Evolutionary conservation across 2,797 vertebrate genomes (phyloP).

Genomic region (Phalanger gymnotis): DNA sequence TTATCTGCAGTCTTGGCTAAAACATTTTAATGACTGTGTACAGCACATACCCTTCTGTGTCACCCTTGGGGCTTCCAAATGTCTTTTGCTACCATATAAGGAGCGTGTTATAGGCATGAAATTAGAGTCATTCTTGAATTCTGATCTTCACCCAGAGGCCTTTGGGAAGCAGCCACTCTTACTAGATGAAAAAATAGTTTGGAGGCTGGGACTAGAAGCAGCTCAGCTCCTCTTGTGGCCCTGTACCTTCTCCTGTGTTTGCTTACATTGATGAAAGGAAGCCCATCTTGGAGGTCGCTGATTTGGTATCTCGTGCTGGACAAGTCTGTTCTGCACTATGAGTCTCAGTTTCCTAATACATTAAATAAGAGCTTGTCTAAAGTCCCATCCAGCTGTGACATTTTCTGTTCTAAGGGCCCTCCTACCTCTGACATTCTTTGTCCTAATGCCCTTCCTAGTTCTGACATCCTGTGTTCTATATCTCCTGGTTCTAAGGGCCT

Average conservation of each 20-base stretch:
- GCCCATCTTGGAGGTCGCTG: not conserved
- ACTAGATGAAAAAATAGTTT: not conserved
- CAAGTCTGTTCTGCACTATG: not conserved
- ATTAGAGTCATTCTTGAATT: conserved; percentile 39
- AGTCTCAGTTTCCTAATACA: not conserved
- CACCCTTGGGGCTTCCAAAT: conserved; percentile 61
- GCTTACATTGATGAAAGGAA: not conserved
- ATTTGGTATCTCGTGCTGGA: not conserved
- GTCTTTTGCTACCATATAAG: conserved; percentile 49
- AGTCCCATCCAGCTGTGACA: accelerated
- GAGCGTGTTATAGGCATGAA: conserved; percentile 58
- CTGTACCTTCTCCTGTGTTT: not conserved
- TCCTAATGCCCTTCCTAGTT: accelerated
- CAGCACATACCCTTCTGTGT: conserved; percentile 23
- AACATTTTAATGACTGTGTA: conserved; percentile 69
- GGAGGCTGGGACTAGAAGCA: not conserved
- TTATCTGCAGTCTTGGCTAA: conserved; percentile 58
- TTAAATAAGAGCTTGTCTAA: accelerated
- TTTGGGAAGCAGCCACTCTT: not conserved
- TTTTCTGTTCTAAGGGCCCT: accelerated
- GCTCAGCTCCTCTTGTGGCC: accelerated
- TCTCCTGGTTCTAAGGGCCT: not conserved
- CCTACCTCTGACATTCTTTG: not conserved
- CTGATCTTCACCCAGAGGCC: conserved; percentile 53
- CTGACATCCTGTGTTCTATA: accelerated